Evolutionary conservation across 2,888 invertebrate genomes (phyloP), one percentile per base, ranked within the genome.

Genomic region (Microplitis deprimator): DNA sequence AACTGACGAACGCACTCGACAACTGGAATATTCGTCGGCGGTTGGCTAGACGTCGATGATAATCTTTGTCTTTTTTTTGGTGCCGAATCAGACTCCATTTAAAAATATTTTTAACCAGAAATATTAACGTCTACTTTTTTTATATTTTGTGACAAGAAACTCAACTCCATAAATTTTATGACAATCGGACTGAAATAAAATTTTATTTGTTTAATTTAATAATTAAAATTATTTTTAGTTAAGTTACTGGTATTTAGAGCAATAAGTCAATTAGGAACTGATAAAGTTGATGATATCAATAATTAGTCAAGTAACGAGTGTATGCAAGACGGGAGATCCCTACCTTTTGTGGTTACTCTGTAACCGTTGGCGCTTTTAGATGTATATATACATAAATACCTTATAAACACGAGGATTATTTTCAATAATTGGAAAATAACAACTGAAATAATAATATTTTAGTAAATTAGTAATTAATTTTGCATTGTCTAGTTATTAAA

Each of bases 1-100:
- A 87, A 88, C 74, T 86, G 80, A 8, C 86, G 82, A 13, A 84
- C 74, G 62, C 83, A 83, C 79, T 83, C 83, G 6, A 78, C 68
- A 1, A 83, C 61, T 60, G 79, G 78, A 6, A 81, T 6, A 77
- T 78, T 80, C n/a, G 64, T n/a, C 41, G 29, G 13, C 29, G 64
- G 38, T 60, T 67, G 20, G 65, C 17, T 59, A 10, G 10, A 50
- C 17, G 17, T 1, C 10, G 64, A 67, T 67, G 71, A 29, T 6
- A 41, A 10, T 17, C 79, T 72, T n/a, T 76, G 70, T 72, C 77
- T 81, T 71, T 81, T 80, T 38, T 50, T 50, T 17, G 79, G 77
- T 40, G 62, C 61, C 0, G 78, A 73, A 59, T 79, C 77, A 41
- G 75, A 73, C 67, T 79, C 80, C 81, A 80, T 81, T 73, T 20